Evolutionary conservation across 2,113 vertebrate genomes (phyloP), one percentile per base, ranked within the genome.

Genomic region (Petroica traversi): DNA sequence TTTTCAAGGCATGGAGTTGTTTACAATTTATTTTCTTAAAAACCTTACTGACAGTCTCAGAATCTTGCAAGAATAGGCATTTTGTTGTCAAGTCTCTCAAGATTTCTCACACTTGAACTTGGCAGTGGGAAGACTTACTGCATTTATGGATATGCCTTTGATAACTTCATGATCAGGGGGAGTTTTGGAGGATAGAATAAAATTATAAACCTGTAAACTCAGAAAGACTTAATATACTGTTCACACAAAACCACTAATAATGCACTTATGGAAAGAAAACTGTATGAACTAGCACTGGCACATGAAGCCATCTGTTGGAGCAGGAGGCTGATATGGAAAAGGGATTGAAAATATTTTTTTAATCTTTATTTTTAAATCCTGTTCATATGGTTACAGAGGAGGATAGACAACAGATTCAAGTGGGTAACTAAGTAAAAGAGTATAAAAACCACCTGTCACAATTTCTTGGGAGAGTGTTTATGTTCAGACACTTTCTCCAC

Each of bases 351-450:
- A 92, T 96, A 93, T 68, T 90, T 97, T 97, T 98, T 96, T 94
- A 74, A 92, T 96, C 77, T 95, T 97, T 97, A 93, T 97, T 98
- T 97, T 98, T 94, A 97, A 96, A 93, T 93, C 61, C 75, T 96
- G 87, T 96, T 97, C 95, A 88, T 96, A 97, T 97, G 94, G 97
- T 96, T 97, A 91, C 96, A 93, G 75, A 69, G 85, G 67, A 94
- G 95, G 94, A 74, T 61, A 95, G 94, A 96, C 97, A 96, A 79
- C 84, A 96, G 91, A 66, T 89, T 92, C 36, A 89, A 93, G 73
- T 85, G 87, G 68, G 87, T 97, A 93, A 78, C 63, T 87, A 79
- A 85, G 88, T 90, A 93, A 88, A 86, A 86, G 57, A 92, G 78
- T 97, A 22, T n/a, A 82, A 81, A 91, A 79, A 48, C 76, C 69